Conservation (phyloP, 2,888 invertebrate species). For the Lordiphosa fenestrarum region DNA sequence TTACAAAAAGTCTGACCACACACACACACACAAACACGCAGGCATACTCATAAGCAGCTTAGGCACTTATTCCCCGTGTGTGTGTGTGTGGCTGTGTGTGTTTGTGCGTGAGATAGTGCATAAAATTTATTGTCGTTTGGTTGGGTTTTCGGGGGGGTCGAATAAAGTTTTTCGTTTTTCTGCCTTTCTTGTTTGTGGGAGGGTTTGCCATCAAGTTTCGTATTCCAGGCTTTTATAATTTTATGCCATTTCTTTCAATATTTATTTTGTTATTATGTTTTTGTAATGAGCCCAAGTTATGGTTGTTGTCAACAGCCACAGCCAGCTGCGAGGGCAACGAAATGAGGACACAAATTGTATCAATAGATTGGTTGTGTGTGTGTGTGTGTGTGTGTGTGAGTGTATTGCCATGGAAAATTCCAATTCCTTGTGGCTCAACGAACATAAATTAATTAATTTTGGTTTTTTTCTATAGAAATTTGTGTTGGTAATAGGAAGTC, state of each 20-base stretch:
- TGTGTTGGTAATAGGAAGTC: constrained; percentile 29
- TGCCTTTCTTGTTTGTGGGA: constrained; percentile 11
- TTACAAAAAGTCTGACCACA: constrained; percentile 54
- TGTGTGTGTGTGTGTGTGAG: constrained; percentile 22
- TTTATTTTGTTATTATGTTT: constrained; percentile 75
- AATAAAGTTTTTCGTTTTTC: constrained; percentile 1
- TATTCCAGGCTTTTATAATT: constrained; percentile 67
- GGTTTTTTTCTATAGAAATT: constrained; percentile 37
- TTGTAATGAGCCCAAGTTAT: constrained; percentile 67
- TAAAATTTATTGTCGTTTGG: constrained; percentile 62
- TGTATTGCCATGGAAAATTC: constrained; percentile 71
- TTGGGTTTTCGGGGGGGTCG: background rate
- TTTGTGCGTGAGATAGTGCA: constrained; percentile 68
- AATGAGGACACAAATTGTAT: constrained; percentile 68
- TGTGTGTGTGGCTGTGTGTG: constrained; percentile 23
- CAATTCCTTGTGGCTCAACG: constrained; percentile 37
- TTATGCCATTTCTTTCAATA: constrained; percentile 76
- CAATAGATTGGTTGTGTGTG: constrained; percentile 50
- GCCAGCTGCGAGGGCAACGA: constrained; percentile 20
- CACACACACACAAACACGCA: constrained; percentile 18
- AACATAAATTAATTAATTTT: constrained; percentile 73
- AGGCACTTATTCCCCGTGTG: constrained; percentile 33
- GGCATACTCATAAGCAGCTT: constrained; percentile 57
- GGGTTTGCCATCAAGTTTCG: constrained; percentile 58
- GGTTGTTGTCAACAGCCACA: constrained; percentile 24